Evolutionary conservation across 2,888 invertebrate species (phyloP), one percentile per base, ranked within the genome.

Genomic region (Lithophane semibrunnea): DNA sequence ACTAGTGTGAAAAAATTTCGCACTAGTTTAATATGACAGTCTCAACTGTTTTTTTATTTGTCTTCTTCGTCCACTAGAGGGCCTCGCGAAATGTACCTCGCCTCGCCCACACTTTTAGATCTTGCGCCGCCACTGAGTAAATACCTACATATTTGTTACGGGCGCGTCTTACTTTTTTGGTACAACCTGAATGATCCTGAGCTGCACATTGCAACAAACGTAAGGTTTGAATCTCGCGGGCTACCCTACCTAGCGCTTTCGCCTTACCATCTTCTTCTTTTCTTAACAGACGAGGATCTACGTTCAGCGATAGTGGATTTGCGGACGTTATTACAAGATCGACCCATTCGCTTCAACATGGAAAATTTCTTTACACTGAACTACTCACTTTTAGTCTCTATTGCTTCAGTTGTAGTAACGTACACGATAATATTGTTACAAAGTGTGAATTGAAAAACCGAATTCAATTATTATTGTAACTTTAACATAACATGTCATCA

Each of bases 351-450:
- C 58, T 95, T 96, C 83, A 93, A 92, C 83, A 91, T 94, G 91
- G 93, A 93, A 0, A 89, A 94, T 77, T 94, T 95, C 83, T 91
- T 92, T 72, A 86, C 88, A n/a, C 86, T 96, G 7, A 92, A 94
- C 80, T 93, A 94, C 79, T 90, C 92, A 0, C 86, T 94, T 44
- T 87, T 95, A 3, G 86, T 92, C 2, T 95, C 96, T 42, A 91
- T 93, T n/a, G 88, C 93, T 9, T 95, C 96, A 3, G 93, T 93
- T 4, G 93, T 94, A 29, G 93, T 93, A 29, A 96, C 95, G 1
- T 95, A 96, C 78, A 93, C 94, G 0, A 95, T 96, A 44, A 96
- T 96, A 88, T 83, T 96, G 61, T 75, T 95, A 73, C 95, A 96
- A 86, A 94, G 85, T 82, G 77, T 91, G 18, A 89, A 70, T 60